Conservation (phyloP, 2,888 invertebrate species). For the Heliconius cydno region DNA sequence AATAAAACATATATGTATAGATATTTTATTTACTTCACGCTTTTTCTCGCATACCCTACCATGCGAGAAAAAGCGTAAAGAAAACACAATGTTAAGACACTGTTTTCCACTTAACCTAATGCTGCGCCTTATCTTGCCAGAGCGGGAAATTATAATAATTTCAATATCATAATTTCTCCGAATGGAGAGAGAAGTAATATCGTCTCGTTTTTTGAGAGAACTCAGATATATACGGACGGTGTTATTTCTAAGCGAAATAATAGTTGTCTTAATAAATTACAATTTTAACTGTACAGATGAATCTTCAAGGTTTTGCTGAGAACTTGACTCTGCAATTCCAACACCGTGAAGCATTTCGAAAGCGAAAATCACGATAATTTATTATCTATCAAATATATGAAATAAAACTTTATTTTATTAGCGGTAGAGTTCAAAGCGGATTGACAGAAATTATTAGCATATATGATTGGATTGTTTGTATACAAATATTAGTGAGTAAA, state of each 20-base stretch:
- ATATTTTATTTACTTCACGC: too few species aligned
- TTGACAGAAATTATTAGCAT: background rate
- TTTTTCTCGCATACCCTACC: too few species aligned
- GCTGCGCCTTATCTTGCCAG: too few species aligned
- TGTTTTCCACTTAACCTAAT: too few species aligned
- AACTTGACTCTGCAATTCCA: conserved; percentile 36
- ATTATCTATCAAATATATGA: background rate
- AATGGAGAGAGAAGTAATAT: background rate
- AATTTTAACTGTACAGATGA: conserved; percentile 6
- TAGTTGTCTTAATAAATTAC: background rate
- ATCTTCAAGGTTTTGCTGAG: conserved; percentile 30
- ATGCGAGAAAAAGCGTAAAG: too few species aligned
- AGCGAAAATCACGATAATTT: conserved; percentile 31
- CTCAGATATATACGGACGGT: background rate
- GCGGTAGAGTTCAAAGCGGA: background rate
- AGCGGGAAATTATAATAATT: too few species aligned
- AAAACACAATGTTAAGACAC: too few species aligned
- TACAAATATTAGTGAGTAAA: conserved; percentile 16
- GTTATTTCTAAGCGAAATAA: background rate
- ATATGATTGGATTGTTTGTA: conserved; percentile 15
- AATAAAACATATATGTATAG: too few species aligned
- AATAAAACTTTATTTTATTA: background rate
- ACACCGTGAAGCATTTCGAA: conserved; percentile 31
- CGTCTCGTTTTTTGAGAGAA: background rate
- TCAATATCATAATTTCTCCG: too few species aligned